These are phyloP conservation scores for Phengaris arion DNA, from an alignment of 2,888 invertebrate genomes.

Conservation along the genomic window DNA sequence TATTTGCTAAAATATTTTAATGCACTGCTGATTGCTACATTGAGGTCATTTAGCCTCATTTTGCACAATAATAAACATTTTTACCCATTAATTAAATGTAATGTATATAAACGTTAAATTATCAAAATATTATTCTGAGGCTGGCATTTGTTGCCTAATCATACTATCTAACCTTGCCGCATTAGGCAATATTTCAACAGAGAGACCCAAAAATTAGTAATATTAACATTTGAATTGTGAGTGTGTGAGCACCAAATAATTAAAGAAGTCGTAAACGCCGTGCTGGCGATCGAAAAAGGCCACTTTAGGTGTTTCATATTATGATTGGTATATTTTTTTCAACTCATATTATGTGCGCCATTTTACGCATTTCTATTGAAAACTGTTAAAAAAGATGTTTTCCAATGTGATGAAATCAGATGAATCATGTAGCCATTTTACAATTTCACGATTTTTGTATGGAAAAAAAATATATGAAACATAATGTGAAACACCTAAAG, in stretches of 20 bases:
- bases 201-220: slow-evolving; percentile 44
- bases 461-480: no score
- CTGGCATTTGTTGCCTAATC: slow-evolving; percentile 52
- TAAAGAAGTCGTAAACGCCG: neutral
- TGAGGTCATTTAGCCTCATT: slow-evolving; percentile 32
- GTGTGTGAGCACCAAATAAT: neutral
- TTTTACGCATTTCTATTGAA: no score
- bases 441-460: no score
- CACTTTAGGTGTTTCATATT: no score
- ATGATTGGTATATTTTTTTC: no score
- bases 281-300: neutral
- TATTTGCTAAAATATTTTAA: slow-evolving; percentile 22
- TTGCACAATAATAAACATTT: slow-evolving; percentile 36
- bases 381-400: no score
- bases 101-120: slow-evolving; percentile 46
- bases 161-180: slow-evolving; percentile 54
- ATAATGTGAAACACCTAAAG: no score
- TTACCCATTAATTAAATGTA: slow-evolving; percentile 37
- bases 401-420: no score
- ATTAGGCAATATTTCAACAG: slow-evolving; percentile 55
- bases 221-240: slow-evolving; percentile 28
- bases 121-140: slow-evolving; percentile 49
- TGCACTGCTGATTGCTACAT: slow-evolving; percentile 26
- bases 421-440: no score
- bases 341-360: no score